Conservation (phyloP, 2,888 invertebrate species). For the Baronia brevicornis region DNA sequence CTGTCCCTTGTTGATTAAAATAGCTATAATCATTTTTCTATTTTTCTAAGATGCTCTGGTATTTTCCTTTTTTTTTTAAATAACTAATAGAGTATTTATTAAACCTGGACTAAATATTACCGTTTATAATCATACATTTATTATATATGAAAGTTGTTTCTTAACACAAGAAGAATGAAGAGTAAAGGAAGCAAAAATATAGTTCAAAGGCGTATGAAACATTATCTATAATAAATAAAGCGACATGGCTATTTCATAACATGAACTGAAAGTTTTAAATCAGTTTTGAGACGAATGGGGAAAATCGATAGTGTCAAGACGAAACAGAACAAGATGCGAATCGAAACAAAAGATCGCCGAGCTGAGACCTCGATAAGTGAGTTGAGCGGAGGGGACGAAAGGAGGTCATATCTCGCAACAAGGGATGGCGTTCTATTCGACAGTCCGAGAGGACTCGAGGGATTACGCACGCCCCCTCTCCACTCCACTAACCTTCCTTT, state of each 20-base stretch:
- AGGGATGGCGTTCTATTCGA: constrained; percentile 19
- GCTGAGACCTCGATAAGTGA: constrained; percentile 29
- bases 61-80: no score
- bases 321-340: constrained; percentile 5
- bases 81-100: no score
- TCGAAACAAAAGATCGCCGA: constrained; percentile 12
- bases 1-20: no score
- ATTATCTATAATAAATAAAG: no score
- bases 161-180: background rate
- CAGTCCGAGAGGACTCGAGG: constrained; percentile 20
- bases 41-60: no score
- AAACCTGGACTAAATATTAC: constrained; percentile 10
- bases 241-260: no score
- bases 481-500: constrained; percentile 27
- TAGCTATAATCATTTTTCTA: no score
- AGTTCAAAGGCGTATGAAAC: no score
- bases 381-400: constrained; percentile 30
- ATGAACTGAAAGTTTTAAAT: no score
- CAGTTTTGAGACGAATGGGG: no score
- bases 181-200: background rate
- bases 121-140: background rate
- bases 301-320: no score
- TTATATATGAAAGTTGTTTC: background rate
- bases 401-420: constrained; percentile 44
- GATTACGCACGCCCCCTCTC: constrained; percentile 22